Conservation (phyloP, 2,888 invertebrate genomes). For the Oscheius sp. region DNA sequence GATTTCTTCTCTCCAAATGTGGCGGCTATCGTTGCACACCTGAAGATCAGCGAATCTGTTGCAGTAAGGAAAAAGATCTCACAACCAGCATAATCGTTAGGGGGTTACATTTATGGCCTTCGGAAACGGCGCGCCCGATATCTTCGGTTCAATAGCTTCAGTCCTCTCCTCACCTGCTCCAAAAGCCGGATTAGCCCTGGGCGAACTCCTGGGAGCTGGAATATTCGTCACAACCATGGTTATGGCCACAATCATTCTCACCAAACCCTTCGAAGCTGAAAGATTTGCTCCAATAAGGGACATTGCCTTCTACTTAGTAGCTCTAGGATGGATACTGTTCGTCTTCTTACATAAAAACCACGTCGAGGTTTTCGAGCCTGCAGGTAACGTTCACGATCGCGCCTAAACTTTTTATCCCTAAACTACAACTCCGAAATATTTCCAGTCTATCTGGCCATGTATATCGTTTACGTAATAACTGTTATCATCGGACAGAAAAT, state of each 20-base stretch:
- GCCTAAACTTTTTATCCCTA: conserved; percentile 21
- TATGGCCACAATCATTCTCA: conserved; percentile 78
- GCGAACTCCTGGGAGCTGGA: conserved; percentile 77
- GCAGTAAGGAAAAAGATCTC: conserved; percentile 72
- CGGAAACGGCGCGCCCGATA: conserved; percentile 82
- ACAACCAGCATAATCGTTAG: background rate
- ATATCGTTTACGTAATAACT: conserved; percentile 76
- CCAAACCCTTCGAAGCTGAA: conserved; percentile 77
- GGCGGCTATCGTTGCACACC: conserved; percentile 75
- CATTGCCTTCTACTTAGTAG: conserved; percentile 76
- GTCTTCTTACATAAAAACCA: conserved; percentile 76
- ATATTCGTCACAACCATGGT: conserved; percentile 80
- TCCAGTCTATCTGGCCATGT: conserved; percentile 75
- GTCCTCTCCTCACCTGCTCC: conserved; percentile 72
- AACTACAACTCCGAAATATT: too few relatives aligned
- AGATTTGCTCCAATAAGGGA: conserved; percentile 76
- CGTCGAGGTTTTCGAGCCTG: conserved; percentile 77
- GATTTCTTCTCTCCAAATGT: conserved; percentile 74
- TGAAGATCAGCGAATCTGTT: conserved; percentile 76
- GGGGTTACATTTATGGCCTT: conserved; percentile 79
- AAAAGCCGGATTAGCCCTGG: conserved; percentile 75
- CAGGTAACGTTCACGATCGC: conserved; percentile 33
- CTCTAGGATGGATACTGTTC: conserved; percentile 77
- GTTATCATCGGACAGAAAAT: conserved; percentile 75
- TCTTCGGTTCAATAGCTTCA: conserved; percentile 80